Conservation (phyloP, 2,888 invertebrate species). For the Phymatocera aterrima region DNA sequence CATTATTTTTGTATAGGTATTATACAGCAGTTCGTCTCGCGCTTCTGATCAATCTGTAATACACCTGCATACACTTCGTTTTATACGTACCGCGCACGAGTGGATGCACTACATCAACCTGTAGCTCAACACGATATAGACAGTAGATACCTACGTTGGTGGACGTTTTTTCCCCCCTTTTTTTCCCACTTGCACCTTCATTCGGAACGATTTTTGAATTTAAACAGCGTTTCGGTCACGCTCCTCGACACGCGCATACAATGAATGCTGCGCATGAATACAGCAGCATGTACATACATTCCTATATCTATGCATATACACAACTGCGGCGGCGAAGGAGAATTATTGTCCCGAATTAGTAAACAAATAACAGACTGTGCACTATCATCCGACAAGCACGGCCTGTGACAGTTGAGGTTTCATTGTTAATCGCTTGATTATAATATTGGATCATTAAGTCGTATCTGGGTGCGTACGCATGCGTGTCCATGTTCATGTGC, state of each 20-base stretch:
- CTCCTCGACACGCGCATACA: background rate
- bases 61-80: too few relatives aligned
- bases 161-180: background rate
- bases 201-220: background rate
- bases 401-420: constrained; percentile 11
- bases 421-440: constrained; percentile 43
- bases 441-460: constrained; percentile 39
- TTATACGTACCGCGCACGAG: too few relatives aligned
- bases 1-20: too few relatives aligned
- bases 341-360: constrained; percentile 34
- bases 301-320: background rate
- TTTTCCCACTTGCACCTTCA: too few relatives aligned
- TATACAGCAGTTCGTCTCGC: too few relatives aligned
- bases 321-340: too few relatives aligned
- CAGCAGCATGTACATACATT: background rate
- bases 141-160: too few relatives aligned
- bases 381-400: constrained; percentile 14
- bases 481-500: background rate
- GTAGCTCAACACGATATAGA: background rate
- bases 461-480: background rate
- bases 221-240: constrained; percentile 8
- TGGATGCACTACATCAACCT: too few relatives aligned
- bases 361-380: constrained; percentile 15
- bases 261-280: too few relatives aligned
- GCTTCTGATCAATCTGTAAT: too few relatives aligned